A percentile compares a stretch with the other conserved stretches of the same genome.
Conservation (phyloP, 1,140 invertebrate species). For the Alviniconcha marisindica region DNA sequence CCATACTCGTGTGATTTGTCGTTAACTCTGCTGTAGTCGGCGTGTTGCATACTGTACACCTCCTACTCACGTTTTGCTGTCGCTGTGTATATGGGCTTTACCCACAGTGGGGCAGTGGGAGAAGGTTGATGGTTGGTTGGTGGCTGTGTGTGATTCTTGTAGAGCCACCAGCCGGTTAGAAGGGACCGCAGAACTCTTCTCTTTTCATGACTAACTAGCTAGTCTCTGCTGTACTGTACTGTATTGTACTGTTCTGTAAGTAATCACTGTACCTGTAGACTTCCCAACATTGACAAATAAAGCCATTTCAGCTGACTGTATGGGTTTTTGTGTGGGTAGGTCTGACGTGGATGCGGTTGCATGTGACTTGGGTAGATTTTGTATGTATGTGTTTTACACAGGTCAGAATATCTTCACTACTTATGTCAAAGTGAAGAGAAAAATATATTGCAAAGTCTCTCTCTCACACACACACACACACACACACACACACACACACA, state of each 20-base stretch:
- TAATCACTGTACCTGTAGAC: neutral
- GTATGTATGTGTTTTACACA: too few relatives aligned
- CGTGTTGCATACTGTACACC: neutral
- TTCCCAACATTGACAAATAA: slow-evolving; percentile 8
- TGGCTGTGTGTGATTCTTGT: slow-evolving; percentile 9
- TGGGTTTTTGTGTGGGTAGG: neutral
- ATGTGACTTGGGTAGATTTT: too few relatives aligned
- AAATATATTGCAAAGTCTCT: too few relatives aligned
- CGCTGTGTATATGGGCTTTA: too few relatives aligned
- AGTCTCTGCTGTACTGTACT: neutral
- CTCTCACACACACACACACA: too few relatives aligned
- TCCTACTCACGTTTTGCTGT: slow-evolving; percentile 7
- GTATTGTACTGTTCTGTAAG: neutral
- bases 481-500: too few relatives aligned
- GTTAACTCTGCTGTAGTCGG: too few relatives aligned
- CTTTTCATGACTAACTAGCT: slow-evolving; percentile 4
- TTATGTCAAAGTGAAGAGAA: too few relatives aligned
- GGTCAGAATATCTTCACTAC: too few relatives aligned
- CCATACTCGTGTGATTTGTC: too few relatives aligned
- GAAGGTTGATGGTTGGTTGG: neutral
- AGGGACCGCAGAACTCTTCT: slow-evolving; percentile 2
- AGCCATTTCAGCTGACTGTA: neutral
- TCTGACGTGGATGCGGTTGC: too few relatives aligned
- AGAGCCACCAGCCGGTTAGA: neutral
- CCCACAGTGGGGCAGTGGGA: too few relatives aligned